Percentiles rank a stretch among this genome's conserved stretches.
These are phyloP conservation scores for Drosophila merina DNA, from an alignment of 2,888 invertebrate species.

Conservation along the genomic window DNA sequence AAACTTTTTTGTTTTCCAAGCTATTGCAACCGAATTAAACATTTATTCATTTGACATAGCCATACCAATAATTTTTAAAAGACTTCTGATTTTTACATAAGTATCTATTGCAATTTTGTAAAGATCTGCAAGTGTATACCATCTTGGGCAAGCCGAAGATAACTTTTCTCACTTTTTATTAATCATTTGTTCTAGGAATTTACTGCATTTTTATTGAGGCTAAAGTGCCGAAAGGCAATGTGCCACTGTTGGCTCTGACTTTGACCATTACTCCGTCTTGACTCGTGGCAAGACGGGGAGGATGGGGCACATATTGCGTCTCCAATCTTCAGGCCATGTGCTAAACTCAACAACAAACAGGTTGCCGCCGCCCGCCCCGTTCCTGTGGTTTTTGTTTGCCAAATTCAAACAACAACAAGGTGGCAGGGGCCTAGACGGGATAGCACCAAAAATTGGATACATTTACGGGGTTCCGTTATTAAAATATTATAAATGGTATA, in stretches of 20 bases:
- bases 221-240: slow-evolving; percentile 61
- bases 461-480: neutral
- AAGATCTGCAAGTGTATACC: no score
- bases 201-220: slow-evolving; percentile 77
- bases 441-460: slow-evolving; percentile 13
- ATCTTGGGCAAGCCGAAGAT: no score
- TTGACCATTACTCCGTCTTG: slow-evolving; percentile 10
- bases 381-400: slow-evolving; percentile 63
- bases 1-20: no score
- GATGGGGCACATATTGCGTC: slow-evolving; percentile 12
- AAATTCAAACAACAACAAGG: slow-evolving; percentile 74
- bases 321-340: slow-evolving; percentile 61
- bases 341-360: slow-evolving; percentile 75
- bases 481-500: neutral
- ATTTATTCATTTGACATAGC: no score
- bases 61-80: no score
- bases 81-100: no score
- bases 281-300: neutral
- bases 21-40: no score
- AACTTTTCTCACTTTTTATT: slow-evolving; percentile 59
- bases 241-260: slow-evolving; percentile 22
- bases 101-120: no score
- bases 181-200: no score
- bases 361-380: slow-evolving; percentile 44
- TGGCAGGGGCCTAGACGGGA: slow-evolving; percentile 13